These are phyloP conservation scores for Gryllus bimaculatus DNA, from an alignment of 1,140 invertebrate genomes.

Conservation along the genomic window DNA sequence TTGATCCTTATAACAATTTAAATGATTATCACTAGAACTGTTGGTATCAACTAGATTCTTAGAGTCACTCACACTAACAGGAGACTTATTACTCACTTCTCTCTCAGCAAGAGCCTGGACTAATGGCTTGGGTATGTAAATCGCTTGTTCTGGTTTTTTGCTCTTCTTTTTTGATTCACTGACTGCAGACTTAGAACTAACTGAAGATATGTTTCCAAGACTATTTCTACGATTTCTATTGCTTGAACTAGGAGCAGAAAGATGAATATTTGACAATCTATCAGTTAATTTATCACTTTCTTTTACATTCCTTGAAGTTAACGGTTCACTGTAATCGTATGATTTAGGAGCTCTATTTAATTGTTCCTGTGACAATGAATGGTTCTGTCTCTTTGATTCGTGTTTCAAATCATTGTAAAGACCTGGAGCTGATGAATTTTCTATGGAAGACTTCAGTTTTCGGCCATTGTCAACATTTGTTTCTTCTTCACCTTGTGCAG, in stretches of 20 bases:
- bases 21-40: background rate
- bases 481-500: slow-evolving; percentile 38
- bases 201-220: slow-evolving; percentile 29
- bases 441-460: slow-evolving; percentile 18
- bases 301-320: slow-evolving; percentile 7
- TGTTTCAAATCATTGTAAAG: slow-evolving; percentile 11
- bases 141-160: slow-evolving; percentile 45
- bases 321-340: background rate
- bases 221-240: slow-evolving; percentile 28
- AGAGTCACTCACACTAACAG: slow-evolving; percentile 14
- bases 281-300: slow-evolving; percentile 19
- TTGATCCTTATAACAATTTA: background rate
- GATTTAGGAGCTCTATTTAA: slow-evolving; percentile 11
- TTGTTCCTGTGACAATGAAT: slow-evolving; percentile 16
- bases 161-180: slow-evolving; percentile 34
- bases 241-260: slow-evolving; percentile 32
- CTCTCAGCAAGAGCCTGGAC: slow-evolving; percentile 40
- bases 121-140: slow-evolving; percentile 41
- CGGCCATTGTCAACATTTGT: slow-evolving; percentile 34
- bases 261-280: slow-evolving; percentile 26
- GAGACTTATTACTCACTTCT: slow-evolving; percentile 26
- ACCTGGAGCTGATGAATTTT: slow-evolving; percentile 14
- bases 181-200: slow-evolving; percentile 22
- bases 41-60: slow-evolving; percentile 19
- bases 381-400: slow-evolving; percentile 15